Percentiles rank a stretch among this genome's conserved stretches.
Evolutionary conservation across 2,888 invertebrate species (phyloP).

Genomic region (Acleris emargana): DNA sequence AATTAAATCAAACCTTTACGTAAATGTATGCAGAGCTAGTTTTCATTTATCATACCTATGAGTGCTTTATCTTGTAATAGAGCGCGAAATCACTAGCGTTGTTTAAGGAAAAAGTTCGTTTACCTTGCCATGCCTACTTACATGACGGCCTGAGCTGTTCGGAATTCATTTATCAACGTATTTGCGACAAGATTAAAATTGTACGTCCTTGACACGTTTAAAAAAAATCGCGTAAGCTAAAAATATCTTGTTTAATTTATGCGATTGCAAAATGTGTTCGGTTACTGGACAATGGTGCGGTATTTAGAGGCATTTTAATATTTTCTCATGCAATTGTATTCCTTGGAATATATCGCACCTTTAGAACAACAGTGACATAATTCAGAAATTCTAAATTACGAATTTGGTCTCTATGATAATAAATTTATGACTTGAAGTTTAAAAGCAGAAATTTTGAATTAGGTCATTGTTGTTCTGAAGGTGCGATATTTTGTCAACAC

Average conservation of each 20-base stretch:
- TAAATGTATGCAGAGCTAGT: not conserved
- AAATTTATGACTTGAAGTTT: too few species aligned
- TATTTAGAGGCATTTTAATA: not conserved
- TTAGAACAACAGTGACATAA: too few species aligned
- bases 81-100: constrained; percentile 2
- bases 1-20: not conserved
- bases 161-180: constrained; percentile 28
- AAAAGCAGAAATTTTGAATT: too few species aligned
- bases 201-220: constrained; percentile 34
- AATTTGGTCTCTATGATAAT: too few species aligned
- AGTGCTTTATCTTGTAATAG: constrained; percentile 13
- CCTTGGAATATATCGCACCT: too few species aligned
- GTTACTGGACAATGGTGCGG: not conserved
- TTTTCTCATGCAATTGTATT: too few species aligned
- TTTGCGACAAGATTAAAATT: constrained; percentile 28
- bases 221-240: constrained; percentile 28
- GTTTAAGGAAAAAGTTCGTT: constrained; percentile 36
- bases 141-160: constrained; percentile 15
- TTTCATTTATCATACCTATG: not conserved
- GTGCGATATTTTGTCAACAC: too few species aligned
- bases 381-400: too few species aligned
- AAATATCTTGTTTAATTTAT: constrained; percentile 28
- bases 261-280: constrained; percentile 6
- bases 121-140: constrained; percentile 26
- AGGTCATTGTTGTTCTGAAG: too few species aligned